Conservation (phyloP, 2,888 invertebrate genomes). For the Philereme transversata region DNA sequence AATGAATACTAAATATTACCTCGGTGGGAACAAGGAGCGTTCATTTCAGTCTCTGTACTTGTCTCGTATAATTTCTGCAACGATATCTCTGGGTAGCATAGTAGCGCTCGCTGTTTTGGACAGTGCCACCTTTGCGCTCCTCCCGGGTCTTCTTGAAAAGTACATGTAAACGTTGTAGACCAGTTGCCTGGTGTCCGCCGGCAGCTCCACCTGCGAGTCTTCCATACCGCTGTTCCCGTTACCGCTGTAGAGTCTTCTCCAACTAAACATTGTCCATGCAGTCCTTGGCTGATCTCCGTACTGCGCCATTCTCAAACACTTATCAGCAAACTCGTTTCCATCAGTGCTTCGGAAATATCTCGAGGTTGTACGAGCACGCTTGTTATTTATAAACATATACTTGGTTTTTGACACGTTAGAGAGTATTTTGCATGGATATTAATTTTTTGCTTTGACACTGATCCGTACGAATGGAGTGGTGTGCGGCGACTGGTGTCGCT, state of each 20-base stretch:
- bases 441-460: constrained; percentile 36
- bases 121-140: constrained; percentile 69
- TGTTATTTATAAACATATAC: constrained; percentile 31
- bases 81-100: constrained; percentile 75
- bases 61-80: constrained; percentile 75
- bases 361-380: constrained; percentile 31
- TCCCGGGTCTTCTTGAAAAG: constrained; percentile 71
- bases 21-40: too few species aligned
- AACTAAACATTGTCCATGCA: constrained; percentile 82
- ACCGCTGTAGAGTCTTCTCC: constrained; percentile 74
- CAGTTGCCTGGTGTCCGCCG: constrained; percentile 75
- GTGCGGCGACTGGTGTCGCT: constrained; percentile 61
- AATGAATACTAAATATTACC: constrained; percentile 13
- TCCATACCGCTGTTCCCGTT: constrained; percentile 61
- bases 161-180: constrained; percentile 79
- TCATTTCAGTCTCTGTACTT: constrained; percentile 54
- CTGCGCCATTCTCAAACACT: constrained; percentile 69
- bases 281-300: constrained; percentile 81
- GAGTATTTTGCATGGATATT: constrained; percentile 27
- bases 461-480: constrained; percentile 65
- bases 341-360: constrained; percentile 34
- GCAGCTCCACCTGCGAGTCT: constrained; percentile 66
- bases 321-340: constrained; percentile 28
- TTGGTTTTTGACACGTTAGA: constrained; percentile 24
- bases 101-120: constrained; percentile 76